These are phyloP conservation scores for Lysandra bellargus DNA, from an alignment of 2,888 invertebrate species.

Conservation along the genomic window DNA sequence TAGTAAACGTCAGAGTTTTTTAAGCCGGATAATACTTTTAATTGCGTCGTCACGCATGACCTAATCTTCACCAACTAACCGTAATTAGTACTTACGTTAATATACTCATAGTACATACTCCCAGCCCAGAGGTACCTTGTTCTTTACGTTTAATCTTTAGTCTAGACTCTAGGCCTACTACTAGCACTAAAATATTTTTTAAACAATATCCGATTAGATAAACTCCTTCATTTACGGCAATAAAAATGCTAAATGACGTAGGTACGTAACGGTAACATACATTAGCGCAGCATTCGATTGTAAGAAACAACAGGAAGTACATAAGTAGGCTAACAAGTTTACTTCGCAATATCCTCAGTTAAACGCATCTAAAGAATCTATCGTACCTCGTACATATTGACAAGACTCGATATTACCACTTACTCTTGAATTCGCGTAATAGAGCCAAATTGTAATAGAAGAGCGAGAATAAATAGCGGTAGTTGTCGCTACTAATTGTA, in stretches of 20 bases:
- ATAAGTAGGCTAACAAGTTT: constrained; percentile 10
- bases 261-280: neutral
- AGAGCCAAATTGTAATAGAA: too few relatives aligned
- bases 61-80: neutral
- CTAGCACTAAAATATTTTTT: neutral
- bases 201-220: neutral
- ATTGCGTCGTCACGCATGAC: constrained; percentile 8
- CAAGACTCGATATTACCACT: neutral
- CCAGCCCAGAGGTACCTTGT: neutral
- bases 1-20: neutral
- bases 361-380: neutral
- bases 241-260: neutral
- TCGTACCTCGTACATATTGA: neutral
- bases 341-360: constrained; percentile 6
- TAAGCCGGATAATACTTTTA: neutral
- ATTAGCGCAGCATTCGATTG: constrained; percentile 5
- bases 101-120: neutral
- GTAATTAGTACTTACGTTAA: neutral
- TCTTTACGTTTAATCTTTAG: neutral
- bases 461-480: too few relatives aligned
- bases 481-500: too few relatives aligned
- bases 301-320: constrained; percentile 13
- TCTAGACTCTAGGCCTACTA: neutral
- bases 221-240: neutral
- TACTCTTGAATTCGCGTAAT: too few relatives aligned